Base-by-base conservation (phyloP, 2,888 invertebrate species). In the Lepidochitona cinerea region DNA sequence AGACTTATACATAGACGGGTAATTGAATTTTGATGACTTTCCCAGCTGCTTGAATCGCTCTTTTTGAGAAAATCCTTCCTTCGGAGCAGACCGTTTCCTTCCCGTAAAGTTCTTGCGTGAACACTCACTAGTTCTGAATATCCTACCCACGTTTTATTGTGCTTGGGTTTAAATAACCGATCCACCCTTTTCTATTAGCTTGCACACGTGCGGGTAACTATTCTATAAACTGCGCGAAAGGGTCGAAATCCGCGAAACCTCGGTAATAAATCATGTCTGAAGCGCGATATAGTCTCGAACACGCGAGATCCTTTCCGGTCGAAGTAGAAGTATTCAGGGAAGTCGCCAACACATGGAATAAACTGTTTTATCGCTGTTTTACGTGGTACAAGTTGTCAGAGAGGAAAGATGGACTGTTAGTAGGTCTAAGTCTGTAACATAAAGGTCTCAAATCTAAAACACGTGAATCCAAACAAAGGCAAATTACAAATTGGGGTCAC, bases 341-440 rank as follows among this genome's bases (percentile, higher is more conserved):
- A 26, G 29, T 23, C 32, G 12, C 26, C 12, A 14, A 26, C 59
- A 23, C 29, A 26, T 26, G 26, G 59, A 59, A 59, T 26, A 59
- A 59, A 59, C 59, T 59, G 59, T 59, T 59, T 59, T 59, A 59
- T 59, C 59, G 59, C 59, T 59, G 32, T 59, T 59, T 59, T 59
- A 59, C 59, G 14, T 59, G 59, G 23, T 59, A 18, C 59, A 18
- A 23, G 59, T 59, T 59, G 59, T 59, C 59, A 59, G 12, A 26
- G 29, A 23, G 12, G 4, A 32, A 59, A 59, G 59, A 59, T 32
- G 23, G 29, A 59, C 32, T 23, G 26, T 29, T 29, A 59, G 29
- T 14, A 29, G 59, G 59, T 59, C 59, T 9, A 14, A 23, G 59
- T n/a, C n/a, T n/a, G n/a, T n/a, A n/a, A n/a, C n/a, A n/a, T n/a